Conservation (phyloP, 2,888 invertebrate genomes). For the Cyclophora albipunctata region DNA sequence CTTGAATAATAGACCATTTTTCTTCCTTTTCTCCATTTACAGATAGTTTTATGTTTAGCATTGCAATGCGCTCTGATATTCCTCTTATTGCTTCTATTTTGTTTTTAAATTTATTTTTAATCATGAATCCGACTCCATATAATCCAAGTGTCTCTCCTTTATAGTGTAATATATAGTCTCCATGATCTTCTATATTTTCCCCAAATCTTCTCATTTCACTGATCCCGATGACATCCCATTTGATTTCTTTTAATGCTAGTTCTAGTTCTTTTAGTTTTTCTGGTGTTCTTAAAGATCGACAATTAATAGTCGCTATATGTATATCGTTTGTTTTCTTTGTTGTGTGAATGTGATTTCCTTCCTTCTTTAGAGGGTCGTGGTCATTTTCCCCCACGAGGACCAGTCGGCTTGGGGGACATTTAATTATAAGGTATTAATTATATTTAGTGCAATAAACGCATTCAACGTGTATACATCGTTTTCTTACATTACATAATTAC, state of each 20-base stretch:
- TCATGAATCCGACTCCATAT: constrained; percentile 19
- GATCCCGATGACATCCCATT: constrained; percentile 2
- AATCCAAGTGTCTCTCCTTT: constrained; percentile 18
- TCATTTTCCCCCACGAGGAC: no score
- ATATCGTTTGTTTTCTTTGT: no score
- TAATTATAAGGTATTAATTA: no score
- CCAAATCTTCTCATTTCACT: constrained; percentile 20
- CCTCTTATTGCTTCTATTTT: constrained; percentile 17
- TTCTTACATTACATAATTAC: no score
- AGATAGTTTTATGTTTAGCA: constrained; percentile 3
- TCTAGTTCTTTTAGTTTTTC: not conserved
- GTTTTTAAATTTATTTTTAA: constrained; percentile 13
- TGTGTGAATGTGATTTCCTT: no score
- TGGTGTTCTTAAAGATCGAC: constrained; percentile 4
- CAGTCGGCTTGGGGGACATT: no score
- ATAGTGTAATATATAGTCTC: constrained; percentile 16
- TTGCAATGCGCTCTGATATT: constrained; percentile 17
- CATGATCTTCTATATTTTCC: constrained; percentile 17
- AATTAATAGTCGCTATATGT: no score
- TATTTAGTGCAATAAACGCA: no score
- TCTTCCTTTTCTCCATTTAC: no score
- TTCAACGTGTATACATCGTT: no score
- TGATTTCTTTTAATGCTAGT: constrained; percentile 5
- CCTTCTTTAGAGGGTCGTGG: no score
- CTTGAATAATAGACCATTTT: constrained; percentile 20